A percentile compares a stretch with the other conserved stretches of the same genome.
phyloP scores from a whole-genome alignment of 1,140 invertebrate genomes.

The Drosophila suzukii region DNA sequence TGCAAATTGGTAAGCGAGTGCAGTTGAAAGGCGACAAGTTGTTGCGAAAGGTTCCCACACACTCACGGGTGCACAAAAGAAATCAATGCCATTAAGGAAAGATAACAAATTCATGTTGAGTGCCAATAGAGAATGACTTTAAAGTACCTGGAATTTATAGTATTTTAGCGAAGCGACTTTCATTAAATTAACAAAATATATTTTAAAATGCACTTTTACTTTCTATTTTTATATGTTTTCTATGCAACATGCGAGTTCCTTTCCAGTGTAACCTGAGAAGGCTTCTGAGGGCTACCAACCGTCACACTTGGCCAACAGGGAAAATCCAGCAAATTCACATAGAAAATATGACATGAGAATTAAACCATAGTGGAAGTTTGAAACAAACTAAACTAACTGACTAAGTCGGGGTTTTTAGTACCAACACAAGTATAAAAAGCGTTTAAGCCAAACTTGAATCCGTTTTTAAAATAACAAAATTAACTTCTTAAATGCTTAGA shows the following conservation, averaged over 20 bases:
- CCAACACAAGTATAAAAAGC: too few relatives aligned
- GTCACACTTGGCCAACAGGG: background rate
- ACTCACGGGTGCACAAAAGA: slow-evolving; percentile 24
- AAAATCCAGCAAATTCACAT: background rate
- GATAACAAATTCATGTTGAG: background rate
- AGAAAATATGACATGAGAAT: background rate
- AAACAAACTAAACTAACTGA: too few relatives aligned
- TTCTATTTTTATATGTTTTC: too few relatives aligned
- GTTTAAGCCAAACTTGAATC: too few relatives aligned
- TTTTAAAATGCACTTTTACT: too few relatives aligned
- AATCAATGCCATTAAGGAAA: slow-evolving; percentile 41
- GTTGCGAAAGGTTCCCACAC: slow-evolving; percentile 47
- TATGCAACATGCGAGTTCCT: too few relatives aligned
- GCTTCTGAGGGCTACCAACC: too few relatives aligned
- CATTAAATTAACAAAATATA: background rate
- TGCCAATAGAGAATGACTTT: background rate
- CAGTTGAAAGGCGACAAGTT: slow-evolving; percentile 69
- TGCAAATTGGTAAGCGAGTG: slow-evolving; percentile 72
- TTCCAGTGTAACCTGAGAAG: too few relatives aligned
- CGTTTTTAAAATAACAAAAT: too few relatives aligned
- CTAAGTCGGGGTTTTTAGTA: too few relatives aligned
- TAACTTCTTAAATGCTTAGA: background rate
- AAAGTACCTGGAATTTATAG: background rate
- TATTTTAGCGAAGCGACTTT: background rate
- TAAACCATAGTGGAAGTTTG: too few relatives aligned